Evolutionary conservation across 1,140 invertebrate genomes (phyloP).

Genomic region (Drosophila arizonae): DNA sequence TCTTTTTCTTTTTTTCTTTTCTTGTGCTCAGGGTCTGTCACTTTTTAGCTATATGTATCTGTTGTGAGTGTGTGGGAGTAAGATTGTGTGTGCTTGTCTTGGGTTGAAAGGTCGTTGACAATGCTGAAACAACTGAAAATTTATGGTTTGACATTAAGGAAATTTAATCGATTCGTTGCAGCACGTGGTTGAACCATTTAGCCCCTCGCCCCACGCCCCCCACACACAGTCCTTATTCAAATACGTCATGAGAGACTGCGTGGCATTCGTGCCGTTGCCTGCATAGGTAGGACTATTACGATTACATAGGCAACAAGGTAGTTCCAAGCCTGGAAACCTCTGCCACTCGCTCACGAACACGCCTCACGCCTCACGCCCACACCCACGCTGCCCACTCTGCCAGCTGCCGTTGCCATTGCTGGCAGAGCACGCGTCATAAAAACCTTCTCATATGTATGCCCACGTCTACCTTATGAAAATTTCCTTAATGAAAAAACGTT

Average conservation of each 20-base stretch:
- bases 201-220: not conserved
- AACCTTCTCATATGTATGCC: conserved; percentile 33
- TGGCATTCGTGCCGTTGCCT: conserved; percentile 26
- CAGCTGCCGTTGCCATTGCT: not conserved
- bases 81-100: conserved; percentile 34
- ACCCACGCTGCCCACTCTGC: not conserved
- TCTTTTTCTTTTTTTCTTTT: conserved; percentile 18
- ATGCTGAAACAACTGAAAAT: conserved; percentile 60
- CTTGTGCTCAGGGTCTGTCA: not conserved
- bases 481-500: conserved; percentile 63
- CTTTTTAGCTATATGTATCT: conserved; percentile 5
- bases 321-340: not conserved
- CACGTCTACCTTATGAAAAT: conserved; percentile 59
- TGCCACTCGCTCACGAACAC: not conserved
- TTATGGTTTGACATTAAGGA: conserved; percentile 73
- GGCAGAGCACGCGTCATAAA: conserved; percentile 41
- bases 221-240: not conserved
- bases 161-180: conserved; percentile 73
- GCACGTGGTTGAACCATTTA: conserved; percentile 56
- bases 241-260: conserved; percentile 14
- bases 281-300: conserved; percentile 6
- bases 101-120: conserved; percentile 74
- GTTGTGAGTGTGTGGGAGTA: conserved; percentile 25
- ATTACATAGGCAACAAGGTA: not conserved
- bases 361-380: not conserved